Evolutionary conservation across 1,140 invertebrate genomes (phyloP).

Genomic region (Temnothorax longispinosus): DNA sequence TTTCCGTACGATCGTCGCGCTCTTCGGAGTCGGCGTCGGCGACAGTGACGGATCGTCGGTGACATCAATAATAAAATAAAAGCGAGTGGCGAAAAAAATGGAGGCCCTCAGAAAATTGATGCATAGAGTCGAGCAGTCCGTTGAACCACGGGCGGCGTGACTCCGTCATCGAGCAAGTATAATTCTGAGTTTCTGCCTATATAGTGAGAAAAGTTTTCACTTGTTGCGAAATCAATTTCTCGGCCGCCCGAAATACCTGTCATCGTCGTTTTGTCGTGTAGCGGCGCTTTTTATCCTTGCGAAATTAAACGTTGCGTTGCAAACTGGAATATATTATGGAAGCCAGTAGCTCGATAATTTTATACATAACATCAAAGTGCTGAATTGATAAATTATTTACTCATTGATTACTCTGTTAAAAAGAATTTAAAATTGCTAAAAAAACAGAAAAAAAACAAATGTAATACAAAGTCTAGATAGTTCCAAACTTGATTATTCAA

Average conservation of each 20-base stretch:
- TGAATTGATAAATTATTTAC: neutral
- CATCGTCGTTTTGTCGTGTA: constrained; percentile 24
- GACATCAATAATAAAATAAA: constrained; percentile 68
- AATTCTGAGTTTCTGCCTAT: constrained; percentile 5
- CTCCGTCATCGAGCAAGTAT: constrained; percentile 40
- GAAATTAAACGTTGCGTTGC: constrained; percentile 8
- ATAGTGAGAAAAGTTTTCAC: constrained; percentile 33
- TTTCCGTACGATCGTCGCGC: constrained; percentile 53
- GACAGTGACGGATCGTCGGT: constrained; percentile 65
- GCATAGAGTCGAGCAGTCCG: constrained; percentile 45
- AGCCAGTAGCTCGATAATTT: neutral
- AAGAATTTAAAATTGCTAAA: neutral
- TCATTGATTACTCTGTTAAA: neutral
- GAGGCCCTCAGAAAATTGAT: constrained; percentile 41
- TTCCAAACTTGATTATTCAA: neutral
- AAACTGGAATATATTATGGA: neutral
- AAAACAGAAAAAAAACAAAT: neutral
- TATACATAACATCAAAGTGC: neutral
- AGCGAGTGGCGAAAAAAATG: constrained; percentile 56
- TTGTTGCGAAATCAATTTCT: constrained; percentile 57
- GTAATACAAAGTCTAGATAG: neutral
- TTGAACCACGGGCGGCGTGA: constrained; percentile 17
- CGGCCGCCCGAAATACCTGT: constrained; percentile 13
- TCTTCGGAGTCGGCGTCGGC: constrained; percentile 21
- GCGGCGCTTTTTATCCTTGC: constrained; percentile 11